Percentiles rank a stretch among this genome's conserved stretches.
Conservation (phyloP, 64 coral and sea anemone species). For the Catalaphyllia jardinei region DNA sequence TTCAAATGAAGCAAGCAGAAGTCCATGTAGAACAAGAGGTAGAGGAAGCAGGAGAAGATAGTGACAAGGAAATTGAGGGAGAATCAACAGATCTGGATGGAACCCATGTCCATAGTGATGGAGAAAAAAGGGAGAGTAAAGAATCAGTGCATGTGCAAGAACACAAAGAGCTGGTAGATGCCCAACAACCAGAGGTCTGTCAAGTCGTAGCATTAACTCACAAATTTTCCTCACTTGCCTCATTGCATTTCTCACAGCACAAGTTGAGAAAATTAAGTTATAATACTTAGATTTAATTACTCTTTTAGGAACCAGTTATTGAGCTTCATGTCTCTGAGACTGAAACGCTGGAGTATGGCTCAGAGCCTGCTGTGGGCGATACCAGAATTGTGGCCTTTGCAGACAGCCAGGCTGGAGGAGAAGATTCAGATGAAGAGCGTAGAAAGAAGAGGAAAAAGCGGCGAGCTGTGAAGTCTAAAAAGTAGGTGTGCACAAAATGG, state of each 20-base stretch:
- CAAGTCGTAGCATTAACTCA: not conserved
- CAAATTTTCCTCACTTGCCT: no score
- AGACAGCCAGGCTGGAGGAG: conserved; percentile 74
- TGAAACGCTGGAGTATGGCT: conserved; percentile 63
- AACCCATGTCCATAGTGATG: not conserved
- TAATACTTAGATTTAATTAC: no score
- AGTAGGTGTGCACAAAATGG: not conserved
- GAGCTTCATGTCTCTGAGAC: conserved; percentile 84
- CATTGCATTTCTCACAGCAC: no score
- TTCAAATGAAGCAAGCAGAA: conserved; percentile 46
- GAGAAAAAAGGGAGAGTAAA: not conserved
- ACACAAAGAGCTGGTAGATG: not conserved
- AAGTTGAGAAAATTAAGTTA: no score
- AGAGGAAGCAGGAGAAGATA: not conserved
- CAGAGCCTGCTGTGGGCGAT: conserved; percentile 39
- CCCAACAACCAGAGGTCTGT: conserved; percentile 24
- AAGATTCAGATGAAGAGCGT: conserved; percentile 63
- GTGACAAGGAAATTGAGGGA: conserved; percentile 5
- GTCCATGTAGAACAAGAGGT: not conserved
- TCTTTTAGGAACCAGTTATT: conserved; percentile 75
- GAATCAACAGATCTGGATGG: not conserved
- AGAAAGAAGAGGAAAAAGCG: conserved; percentile 69
- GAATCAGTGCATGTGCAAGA: not conserved
- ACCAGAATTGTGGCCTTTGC: conserved; percentile 95
- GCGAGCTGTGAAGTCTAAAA: conserved; percentile 80